These are phyloP conservation scores for Cantharis rustica DNA, from an alignment of 2,888 invertebrate genomes.

Conservation along the genomic window DNA sequence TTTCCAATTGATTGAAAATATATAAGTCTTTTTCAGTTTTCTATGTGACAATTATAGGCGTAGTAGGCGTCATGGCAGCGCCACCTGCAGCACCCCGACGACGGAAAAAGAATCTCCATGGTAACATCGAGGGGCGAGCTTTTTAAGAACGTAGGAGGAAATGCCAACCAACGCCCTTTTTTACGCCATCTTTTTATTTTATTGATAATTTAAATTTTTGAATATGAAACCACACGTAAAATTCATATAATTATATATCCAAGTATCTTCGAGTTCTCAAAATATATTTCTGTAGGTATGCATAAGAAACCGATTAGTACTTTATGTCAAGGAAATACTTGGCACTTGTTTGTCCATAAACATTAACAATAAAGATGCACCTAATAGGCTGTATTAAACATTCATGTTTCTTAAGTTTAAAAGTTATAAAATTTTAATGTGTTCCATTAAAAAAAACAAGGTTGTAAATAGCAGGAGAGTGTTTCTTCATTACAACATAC, in stretches of 20 bases:
- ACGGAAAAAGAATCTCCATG: constrained; percentile 50
- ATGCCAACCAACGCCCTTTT: constrained; percentile 49
- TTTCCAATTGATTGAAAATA: constrained; percentile 23
- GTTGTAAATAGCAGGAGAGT: constrained; percentile 15
- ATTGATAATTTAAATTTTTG: constrained; percentile 26
- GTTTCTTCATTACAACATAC: constrained; percentile 42
- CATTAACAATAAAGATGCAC: not conserved
- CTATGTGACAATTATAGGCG: constrained; percentile 32
- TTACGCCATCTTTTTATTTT: constrained; percentile 51
- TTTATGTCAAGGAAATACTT: not conserved
- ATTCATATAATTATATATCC: constrained; percentile 14
- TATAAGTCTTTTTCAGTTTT: constrained; percentile 21
- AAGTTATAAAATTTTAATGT: constrained; percentile 15
- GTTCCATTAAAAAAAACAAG: constrained; percentile 7
- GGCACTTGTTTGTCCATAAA: not conserved
- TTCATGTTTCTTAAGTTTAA: not conserved
- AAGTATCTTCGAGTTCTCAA: not conserved
- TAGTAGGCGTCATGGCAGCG: constrained; percentile 39
- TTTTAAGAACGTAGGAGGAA: constrained; percentile 50
- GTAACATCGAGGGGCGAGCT: constrained; percentile 47
- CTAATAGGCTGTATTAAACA: not conserved
- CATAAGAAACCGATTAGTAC: not conserved
- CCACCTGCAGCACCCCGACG: constrained; percentile 47
- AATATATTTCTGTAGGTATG: not conserved
- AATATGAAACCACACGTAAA: constrained; percentile 24